Evolutionary conservation across 2,113 vertebrate species (phyloP), one percentile per base, ranked within the genome.

Genomic region (Fregetta grallaria): DNA sequence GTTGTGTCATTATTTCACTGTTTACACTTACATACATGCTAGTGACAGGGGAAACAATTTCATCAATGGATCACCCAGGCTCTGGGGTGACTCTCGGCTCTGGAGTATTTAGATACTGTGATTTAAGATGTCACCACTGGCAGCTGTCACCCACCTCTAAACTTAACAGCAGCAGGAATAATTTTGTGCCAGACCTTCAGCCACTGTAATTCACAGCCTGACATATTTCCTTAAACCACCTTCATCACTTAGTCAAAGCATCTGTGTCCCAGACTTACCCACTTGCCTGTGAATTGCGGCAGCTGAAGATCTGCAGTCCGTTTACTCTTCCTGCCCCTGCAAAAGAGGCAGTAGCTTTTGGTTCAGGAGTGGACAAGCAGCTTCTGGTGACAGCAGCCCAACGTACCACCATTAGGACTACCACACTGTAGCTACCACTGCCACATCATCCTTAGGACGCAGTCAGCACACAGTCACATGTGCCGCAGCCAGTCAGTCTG

Each of bases 61-160:
- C 68, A 68, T 84, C 34, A 34, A 49, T 86, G 76, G 56, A 53
- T 84, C 72, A 59, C 53, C 16, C 16, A 86, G 58, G 40, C 44
- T 76, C 63, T 86, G 78, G 32, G 25, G 55, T 80, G 59, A 88
- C 45, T 59, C 83, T 86, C 38, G 38, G 47, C 70, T 87, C 61
- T 78, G 47, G 10, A 80, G 45, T 63, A 96, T 92, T 86, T 81
- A 95, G 89, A 91, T 47, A 88, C 52, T 34, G 38, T 86, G 91
- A 95, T 94, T 96, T 89, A 88, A 96, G 93, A 95, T 89, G 76
- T 80, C 93, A 89, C 80, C 73, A 63, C 61, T 67, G 89, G 76
- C 95, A 97, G 91, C 93, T 96, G 96, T 94, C 86, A 78, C 47
- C 83, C 79, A 94, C 63, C 86, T 92, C 95, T 96, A 96, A 96